Evolutionary conservation across 92 coral and sea anemone species (phyloP).

Genomic region (Palythoa caribaeorum): DNA sequence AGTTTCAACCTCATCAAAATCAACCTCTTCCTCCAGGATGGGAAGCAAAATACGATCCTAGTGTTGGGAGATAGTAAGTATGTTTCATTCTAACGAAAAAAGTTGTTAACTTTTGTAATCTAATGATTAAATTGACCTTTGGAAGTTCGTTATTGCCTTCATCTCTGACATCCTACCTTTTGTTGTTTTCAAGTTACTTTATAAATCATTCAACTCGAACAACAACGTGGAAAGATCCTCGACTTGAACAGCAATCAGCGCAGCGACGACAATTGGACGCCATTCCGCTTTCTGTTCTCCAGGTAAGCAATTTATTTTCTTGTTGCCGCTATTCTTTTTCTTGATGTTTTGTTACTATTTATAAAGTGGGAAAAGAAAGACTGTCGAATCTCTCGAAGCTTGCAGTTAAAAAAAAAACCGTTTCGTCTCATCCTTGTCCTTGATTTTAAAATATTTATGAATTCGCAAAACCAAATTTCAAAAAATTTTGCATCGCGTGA

Average conservation of each 20-base stretch:
- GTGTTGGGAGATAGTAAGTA: constrained; percentile 85
- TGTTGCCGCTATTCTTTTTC: background rate
- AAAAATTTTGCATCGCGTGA: no score
- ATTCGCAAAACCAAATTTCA: no score
- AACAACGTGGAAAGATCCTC: constrained; percentile 93
- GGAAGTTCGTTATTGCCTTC: background rate
- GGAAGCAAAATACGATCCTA: constrained; percentile 86
- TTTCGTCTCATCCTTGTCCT: no score
- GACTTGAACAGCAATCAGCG: constrained; percentile 46
- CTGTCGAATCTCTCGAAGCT: no score
- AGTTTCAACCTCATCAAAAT: constrained; percentile 80
- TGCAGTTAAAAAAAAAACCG: no score
- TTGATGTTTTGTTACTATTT: no score
- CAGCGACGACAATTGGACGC: constrained; percentile 13
- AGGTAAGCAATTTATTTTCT: constrained; percentile 14
- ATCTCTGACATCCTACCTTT: no score
- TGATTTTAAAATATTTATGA: no score
- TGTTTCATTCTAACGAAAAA: background rate
- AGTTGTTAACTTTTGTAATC: background rate
- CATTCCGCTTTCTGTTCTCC: constrained; percentile 31
- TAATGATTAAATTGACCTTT: background rate
- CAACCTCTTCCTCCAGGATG: constrained; percentile 91
- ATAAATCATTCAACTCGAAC: constrained; percentile 80
- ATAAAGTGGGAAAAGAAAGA: no score
- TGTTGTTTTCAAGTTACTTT: constrained; percentile 73